These are phyloP conservation scores for Mythimna lalbum DNA, from an alignment of 2,888 invertebrate species.

Conservation along the genomic window DNA sequence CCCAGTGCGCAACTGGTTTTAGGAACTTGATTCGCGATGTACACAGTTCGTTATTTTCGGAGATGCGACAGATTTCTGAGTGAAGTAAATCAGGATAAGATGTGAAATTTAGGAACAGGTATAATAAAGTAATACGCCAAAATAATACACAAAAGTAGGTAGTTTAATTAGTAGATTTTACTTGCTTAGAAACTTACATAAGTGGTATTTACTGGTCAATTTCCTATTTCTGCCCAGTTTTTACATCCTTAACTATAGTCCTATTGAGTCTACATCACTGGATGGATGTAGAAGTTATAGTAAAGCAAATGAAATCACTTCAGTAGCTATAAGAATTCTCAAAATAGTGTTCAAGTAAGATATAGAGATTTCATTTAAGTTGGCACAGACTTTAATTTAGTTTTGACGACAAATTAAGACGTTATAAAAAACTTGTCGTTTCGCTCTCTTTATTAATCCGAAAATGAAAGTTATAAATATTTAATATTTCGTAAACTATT, in stretches of 20 bases:
- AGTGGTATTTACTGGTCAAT: neutral
- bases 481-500: constrained; percentile 49
- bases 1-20: constrained; percentile 76
- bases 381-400: neutral
- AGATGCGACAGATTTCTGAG: constrained; percentile 66
- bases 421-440: constrained; percentile 14
- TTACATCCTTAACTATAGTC: neutral
- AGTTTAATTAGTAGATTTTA: neutral
- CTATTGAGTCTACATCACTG: neutral
- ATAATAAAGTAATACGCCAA: too few species aligned
- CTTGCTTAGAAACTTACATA: neutral
- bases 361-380: neutral
- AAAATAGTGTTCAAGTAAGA: neutral
- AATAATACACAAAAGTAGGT: too few species aligned
- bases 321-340: neutral
- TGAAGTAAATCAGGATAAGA: neutral
- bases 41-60: constrained; percentile 63
- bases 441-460: constrained; percentile 27
- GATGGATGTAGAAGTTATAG: too few species aligned
- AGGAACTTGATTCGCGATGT: constrained; percentile 72
- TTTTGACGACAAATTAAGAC: neutral
- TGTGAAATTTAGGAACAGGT: neutral
- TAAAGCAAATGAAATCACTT: neutral
- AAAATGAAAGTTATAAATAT: constrained; percentile 49
- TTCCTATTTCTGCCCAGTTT: neutral